phyloP scores from a whole-genome alignment of 1,140 invertebrate genomes.

The Tetramorium simillimum region DNA sequence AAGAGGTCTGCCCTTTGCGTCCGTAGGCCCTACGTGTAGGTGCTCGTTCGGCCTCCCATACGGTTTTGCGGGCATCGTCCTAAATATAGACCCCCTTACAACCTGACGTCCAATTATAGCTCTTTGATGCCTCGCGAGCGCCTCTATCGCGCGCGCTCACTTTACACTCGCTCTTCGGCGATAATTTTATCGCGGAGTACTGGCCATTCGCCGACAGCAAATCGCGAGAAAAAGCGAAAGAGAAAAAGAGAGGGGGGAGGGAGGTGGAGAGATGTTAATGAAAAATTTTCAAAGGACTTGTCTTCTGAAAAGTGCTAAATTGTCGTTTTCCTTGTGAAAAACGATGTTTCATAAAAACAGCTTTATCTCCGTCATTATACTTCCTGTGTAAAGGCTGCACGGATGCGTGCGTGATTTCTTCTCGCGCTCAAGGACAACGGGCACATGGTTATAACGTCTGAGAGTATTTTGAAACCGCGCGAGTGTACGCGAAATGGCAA shows the following conservation, averaged over 20 bases:
- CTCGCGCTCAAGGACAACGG: conserved; percentile 47
- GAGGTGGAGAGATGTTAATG: not conserved
- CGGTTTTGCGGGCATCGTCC: conserved; percentile 78
- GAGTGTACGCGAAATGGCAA: conserved; percentile 6
- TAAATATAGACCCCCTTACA: conserved; percentile 82
- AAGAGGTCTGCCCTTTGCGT: conserved; percentile 82
- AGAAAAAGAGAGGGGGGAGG: not conserved
- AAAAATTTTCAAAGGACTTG: conserved; percentile 43
- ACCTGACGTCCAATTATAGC: conserved; percentile 83
- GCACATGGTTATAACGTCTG: not conserved
- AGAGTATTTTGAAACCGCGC: conserved; percentile 13
- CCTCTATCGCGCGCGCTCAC: conserved; percentile 69
- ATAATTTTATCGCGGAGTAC: conserved; percentile 79
- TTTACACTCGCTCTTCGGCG: conserved; percentile 57
- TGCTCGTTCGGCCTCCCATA: conserved; percentile 72
- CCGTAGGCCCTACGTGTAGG: conserved; percentile 73
- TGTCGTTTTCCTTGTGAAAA: conserved; percentile 56
- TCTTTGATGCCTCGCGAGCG: conserved; percentile 81
- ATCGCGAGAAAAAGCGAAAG: conserved; percentile 19
- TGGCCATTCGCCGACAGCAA: conserved; percentile 46
- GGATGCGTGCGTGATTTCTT: conserved; percentile 45
- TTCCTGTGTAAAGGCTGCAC: conserved; percentile 39
- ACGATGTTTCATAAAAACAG: conserved; percentile 61
- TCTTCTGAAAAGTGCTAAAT: conserved; percentile 67
- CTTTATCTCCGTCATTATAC: conserved; percentile 21